These are phyloP conservation scores for Pentamera pediparva DNA, from an alignment of 53 echinoderm and acorn worm species.

Conservation along the genomic window DNA sequence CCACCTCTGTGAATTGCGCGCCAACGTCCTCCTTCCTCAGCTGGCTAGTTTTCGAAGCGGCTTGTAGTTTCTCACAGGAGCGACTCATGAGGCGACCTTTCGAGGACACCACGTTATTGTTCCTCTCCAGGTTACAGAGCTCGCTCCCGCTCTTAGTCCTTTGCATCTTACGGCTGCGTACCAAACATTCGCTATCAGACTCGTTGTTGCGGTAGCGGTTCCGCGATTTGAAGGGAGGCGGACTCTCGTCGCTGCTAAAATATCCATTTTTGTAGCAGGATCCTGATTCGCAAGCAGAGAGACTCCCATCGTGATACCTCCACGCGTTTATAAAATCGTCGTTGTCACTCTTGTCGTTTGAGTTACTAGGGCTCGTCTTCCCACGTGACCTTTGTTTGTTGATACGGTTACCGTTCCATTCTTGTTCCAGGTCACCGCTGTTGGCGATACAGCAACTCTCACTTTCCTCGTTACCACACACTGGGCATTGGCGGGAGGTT, in stretches of 20 bases:
- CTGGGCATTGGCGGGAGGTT: conserved; percentile 6
- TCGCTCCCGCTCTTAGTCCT: conserved; percentile 21
- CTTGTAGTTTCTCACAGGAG: conserved; percentile 2
- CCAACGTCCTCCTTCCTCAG: conserved; percentile 6
- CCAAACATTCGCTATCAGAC: conserved; percentile 21
- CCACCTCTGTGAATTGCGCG: neutral
- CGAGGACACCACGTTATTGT: neutral
- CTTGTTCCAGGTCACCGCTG: neutral
- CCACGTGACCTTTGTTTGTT: neutral
- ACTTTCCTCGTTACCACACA: conserved; percentile 26
- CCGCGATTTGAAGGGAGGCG: neutral
- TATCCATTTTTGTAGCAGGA: neutral
- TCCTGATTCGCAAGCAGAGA: conserved; percentile 10
- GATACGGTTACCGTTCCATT: neutral
- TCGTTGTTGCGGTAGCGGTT: neutral
- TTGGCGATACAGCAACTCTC: conserved; percentile 23
- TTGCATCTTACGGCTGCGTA: neutral
- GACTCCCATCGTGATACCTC: conserved; percentile 10
- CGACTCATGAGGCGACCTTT: conserved; percentile 20
- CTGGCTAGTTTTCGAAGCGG: neutral
- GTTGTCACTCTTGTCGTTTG: conserved; percentile 10
- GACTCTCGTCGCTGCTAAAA: neutral
- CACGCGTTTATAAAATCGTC: conserved; percentile 26
- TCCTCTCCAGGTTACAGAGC: neutral
- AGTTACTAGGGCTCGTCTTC: neutral